phyloP scores from a whole-genome alignment of 1,140 invertebrate genomes.

The Heterodera carotae region DNA sequence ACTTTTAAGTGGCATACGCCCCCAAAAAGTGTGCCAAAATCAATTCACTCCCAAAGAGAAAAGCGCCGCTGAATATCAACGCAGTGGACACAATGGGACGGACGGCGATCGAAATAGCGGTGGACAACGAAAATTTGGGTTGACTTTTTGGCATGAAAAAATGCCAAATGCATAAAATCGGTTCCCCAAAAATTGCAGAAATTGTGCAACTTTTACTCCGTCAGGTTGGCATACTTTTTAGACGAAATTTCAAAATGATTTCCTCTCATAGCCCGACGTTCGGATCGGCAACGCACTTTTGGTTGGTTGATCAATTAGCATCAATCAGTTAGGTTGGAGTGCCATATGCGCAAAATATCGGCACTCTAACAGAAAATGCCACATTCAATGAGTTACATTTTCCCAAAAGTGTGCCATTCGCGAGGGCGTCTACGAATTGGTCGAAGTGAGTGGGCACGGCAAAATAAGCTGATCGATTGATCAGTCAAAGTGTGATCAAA shows the following conservation, averaged over 20 bases:
- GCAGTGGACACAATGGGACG: conserved; percentile 71
- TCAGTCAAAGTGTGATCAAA: background rate
- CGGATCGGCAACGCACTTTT: conserved; percentile 69
- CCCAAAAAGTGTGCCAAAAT: background rate
- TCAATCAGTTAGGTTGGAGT: background rate
- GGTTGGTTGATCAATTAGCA: background rate
- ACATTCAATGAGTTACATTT: background rate
- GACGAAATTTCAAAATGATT: background rate
- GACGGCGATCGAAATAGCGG: conserved; percentile 70
- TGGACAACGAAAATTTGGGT: conserved; percentile 68
- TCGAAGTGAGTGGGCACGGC: conserved; percentile 12
- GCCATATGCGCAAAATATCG: no score
- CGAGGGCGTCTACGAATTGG: conserved; percentile 69
- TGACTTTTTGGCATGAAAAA: background rate
- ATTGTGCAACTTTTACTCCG: conserved; percentile 68
- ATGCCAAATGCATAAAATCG: background rate
- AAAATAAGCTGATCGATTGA: background rate
- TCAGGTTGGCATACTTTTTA: conserved; percentile 55
- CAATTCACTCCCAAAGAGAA: conserved; percentile 33
- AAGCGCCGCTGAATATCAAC: conserved; percentile 70
- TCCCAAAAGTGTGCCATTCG: conserved; percentile 67
- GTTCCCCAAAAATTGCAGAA: conserved; percentile 52
- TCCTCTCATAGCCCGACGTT: conserved; percentile 59
- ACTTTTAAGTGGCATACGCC: background rate
- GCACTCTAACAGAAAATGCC: background rate